A percentile compares a stretch with the other conserved stretches of the same genome.
Evolutionary conservation across 2,888 invertebrate genomes (phyloP).

Genomic region (Agonopterix arenella): DNA sequence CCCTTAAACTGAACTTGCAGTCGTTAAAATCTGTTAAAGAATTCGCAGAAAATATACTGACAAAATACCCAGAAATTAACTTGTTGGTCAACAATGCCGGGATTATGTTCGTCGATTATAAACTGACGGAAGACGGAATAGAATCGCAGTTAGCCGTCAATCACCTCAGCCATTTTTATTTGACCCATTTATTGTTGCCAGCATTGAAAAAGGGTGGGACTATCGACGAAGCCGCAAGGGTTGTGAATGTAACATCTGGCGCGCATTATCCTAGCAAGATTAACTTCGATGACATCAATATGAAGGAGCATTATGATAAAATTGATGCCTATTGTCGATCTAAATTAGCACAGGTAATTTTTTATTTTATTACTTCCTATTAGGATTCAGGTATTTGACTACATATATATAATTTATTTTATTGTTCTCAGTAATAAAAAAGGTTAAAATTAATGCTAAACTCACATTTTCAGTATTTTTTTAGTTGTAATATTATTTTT

Average conservation of each 20-base stretch:
- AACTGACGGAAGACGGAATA: slow-evolving; percentile 87
- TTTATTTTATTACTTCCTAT: slow-evolving; percentile 12
- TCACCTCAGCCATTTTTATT: slow-evolving; percentile 90
- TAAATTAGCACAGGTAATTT: slow-evolving; percentile 85
- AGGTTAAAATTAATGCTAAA: no score
- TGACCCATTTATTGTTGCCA: slow-evolving; percentile 88
- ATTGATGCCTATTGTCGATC: slow-evolving; percentile 88
- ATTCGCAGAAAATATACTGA: slow-evolving; percentile 82
- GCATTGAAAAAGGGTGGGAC: slow-evolving; percentile 80
- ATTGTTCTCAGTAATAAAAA: background rate
- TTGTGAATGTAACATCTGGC: slow-evolving; percentile 92
- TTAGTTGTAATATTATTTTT: no score
- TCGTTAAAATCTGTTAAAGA: slow-evolving; percentile 84
- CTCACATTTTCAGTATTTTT: no score
- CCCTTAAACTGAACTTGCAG: slow-evolving; percentile 84
- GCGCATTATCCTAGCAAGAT: slow-evolving; percentile 85
- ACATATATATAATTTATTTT: background rate
- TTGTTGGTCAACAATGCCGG: slow-evolving; percentile 93
- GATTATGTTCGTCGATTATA: slow-evolving; percentile 90
- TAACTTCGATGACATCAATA: slow-evolving; percentile 86
- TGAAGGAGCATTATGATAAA: slow-evolving; percentile 78
- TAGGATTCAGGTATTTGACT: background rate
- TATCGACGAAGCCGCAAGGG: slow-evolving; percentile 77
- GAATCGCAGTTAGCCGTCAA: slow-evolving; percentile 94
- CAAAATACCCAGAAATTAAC: slow-evolving; percentile 80